Conservation (phyloP, 1,140 invertebrate genomes). For the Stenopsyche tienmushanensis region DNA sequence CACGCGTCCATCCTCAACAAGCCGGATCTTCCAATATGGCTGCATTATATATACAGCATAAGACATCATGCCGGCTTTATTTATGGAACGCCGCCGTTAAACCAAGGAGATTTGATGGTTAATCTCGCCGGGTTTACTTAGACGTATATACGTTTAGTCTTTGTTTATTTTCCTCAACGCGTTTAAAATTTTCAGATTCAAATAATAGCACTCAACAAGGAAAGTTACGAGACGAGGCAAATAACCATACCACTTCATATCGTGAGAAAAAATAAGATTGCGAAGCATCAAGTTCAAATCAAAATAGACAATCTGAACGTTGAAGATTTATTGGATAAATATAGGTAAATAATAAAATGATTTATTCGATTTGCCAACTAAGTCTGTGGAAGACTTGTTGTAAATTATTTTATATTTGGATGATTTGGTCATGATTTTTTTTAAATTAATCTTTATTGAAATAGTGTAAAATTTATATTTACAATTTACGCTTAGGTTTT, state of each 20-base stretch:
- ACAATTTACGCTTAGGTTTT: no score
- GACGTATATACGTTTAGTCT: constrained; percentile 1
- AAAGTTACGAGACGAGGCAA: constrained; percentile 74
- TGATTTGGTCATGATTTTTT: background rate
- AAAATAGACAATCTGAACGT: constrained; percentile 89
- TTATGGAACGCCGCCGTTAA: constrained; percentile 74
- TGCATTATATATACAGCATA: constrained; percentile 76
- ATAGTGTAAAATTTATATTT: no score
- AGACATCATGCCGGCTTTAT: constrained; percentile 72
- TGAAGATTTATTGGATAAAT: constrained; percentile 73
- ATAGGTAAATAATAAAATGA: constrained; percentile 46
- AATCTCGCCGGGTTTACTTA: no score
- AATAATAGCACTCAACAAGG: constrained; percentile 73
- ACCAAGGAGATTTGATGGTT: constrained; percentile 57
- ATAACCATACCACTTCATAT: constrained; percentile 65
- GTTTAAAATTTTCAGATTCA: constrained; percentile 60
- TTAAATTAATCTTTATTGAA: background rate
- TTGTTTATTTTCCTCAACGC: background rate
- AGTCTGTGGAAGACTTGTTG: no score
- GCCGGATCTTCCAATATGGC: constrained; percentile 82
- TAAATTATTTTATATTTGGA: no score
- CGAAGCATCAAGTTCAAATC: constrained; percentile 76
- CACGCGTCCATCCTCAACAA: constrained; percentile 66
- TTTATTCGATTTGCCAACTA: background rate
- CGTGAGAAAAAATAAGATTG: constrained; percentile 64